Conservation (phyloP, 2,888 invertebrate genomes). For the Habrosyne pyritoides region DNA sequence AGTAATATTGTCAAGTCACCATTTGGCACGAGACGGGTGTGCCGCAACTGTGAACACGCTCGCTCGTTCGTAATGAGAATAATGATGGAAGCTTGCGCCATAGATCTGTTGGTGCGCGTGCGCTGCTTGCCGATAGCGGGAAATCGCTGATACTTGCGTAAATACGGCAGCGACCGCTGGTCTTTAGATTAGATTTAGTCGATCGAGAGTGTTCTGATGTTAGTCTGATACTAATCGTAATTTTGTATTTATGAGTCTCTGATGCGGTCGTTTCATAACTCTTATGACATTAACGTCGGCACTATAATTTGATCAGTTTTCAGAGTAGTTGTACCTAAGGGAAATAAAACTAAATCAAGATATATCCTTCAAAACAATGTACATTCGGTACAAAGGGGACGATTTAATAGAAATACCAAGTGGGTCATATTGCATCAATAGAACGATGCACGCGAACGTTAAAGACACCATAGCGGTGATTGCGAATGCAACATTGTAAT, state of each 20-base stretch:
- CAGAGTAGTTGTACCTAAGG: not conserved
- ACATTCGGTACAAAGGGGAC: conserved; percentile 33
- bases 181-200: conserved; percentile 49
- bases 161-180: conserved; percentile 62
- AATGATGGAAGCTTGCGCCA: conserved; percentile 77
- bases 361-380: conserved; percentile 11
- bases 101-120: conserved; percentile 66
- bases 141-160: conserved; percentile 77
- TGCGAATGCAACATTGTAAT: conserved; percentile 65
- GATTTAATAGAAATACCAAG: conserved; percentile 67
- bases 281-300: conserved; percentile 13
- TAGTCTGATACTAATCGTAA: conserved; percentile 35
- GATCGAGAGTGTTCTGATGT: conserved; percentile 37
- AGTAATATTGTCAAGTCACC: conserved; percentile 54
- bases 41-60: conserved; percentile 61
- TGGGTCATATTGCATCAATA: conserved; percentile 77
- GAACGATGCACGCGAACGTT: conserved; percentile 69
- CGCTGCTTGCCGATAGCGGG: conserved; percentile 66
- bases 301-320: not conserved
- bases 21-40: conserved; percentile 52
- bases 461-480: conserved; percentile 66
- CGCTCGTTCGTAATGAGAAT: conserved; percentile 67
- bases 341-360: not conserved
- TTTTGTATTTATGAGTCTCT: conserved; percentile 31
- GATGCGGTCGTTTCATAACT: conserved; percentile 15